Conservation (phyloP, 1,140 invertebrate genomes). For the Listronotus oregonensis region DNA sequence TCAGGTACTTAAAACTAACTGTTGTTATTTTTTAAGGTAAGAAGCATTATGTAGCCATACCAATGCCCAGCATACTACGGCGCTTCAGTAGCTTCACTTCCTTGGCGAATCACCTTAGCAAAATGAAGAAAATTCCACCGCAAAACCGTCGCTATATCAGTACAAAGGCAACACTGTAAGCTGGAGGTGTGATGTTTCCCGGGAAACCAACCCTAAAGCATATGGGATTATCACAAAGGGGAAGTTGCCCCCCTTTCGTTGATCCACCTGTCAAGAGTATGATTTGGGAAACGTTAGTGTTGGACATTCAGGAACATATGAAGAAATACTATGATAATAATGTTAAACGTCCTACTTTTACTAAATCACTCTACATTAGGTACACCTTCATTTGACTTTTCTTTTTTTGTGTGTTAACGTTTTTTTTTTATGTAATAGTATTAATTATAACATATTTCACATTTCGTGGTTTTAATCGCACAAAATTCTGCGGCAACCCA, state of each 20-base stretch:
- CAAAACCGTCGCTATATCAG: constrained; percentile 57
- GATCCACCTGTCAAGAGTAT: constrained; percentile 57
- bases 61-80: constrained; percentile 83
- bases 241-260: constrained; percentile 33
- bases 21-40: constrained; percentile 59
- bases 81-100: constrained; percentile 75
- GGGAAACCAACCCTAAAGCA: constrained; percentile 70
- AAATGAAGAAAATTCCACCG: constrained; percentile 62
- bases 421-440: no score
- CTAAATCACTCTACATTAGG: no score
- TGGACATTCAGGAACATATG: constrained; percentile 62
- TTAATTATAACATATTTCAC: no score
- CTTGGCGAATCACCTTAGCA: constrained; percentile 74
- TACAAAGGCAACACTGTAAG: constrained; percentile 71
- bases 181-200: constrained; percentile 72
- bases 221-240: constrained; percentile 63
- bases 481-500: no score
- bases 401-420: no score
- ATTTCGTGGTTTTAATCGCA: no score
- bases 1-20: background rate
- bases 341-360: background rate
- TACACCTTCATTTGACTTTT: no score
- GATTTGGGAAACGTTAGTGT: constrained; percentile 60
- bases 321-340: constrained; percentile 1
- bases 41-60: constrained; percentile 63